Conservation (phyloP, 1,140 invertebrate genomes). For the Tetramorium parvispinum region DNA sequence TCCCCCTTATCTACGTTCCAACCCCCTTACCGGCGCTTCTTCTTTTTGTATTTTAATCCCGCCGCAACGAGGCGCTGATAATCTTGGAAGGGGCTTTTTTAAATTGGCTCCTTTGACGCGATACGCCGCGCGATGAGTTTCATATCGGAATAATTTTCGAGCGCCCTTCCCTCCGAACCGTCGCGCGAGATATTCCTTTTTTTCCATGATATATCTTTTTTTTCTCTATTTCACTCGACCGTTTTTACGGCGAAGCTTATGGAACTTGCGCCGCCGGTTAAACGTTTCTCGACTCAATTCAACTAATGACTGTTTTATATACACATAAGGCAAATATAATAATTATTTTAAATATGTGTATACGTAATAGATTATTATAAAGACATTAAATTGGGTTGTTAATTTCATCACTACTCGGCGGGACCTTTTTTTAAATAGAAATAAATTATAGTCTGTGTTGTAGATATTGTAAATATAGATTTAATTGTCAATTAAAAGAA, state of each 20-base stretch:
- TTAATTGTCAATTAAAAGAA: background rate
- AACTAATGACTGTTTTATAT: background rate
- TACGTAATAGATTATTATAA: background rate
- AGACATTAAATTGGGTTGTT: background rate
- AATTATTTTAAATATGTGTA: background rate
- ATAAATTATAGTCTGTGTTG: background rate
- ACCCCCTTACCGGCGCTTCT: constrained; percentile 43
- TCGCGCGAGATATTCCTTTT: constrained; percentile 38
- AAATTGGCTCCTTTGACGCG: constrained; percentile 85
- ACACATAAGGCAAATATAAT: background rate
- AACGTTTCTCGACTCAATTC: constrained; percentile 26
- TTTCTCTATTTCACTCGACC: constrained; percentile 40
- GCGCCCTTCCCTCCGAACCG: constrained; percentile 52
- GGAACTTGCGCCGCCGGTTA: constrained; percentile 7
- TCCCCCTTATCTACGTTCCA: constrained; percentile 39
- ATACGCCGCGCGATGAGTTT: constrained; percentile 83
- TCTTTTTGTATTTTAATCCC: constrained; percentile 75
- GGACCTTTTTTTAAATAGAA: background rate
- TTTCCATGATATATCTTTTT: constrained; percentile 35
- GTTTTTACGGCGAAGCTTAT: constrained; percentile 58
- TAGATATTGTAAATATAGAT: background rate
- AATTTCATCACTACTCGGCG: background rate
- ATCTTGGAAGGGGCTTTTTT: constrained; percentile 85
- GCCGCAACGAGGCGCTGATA: constrained; percentile 78
- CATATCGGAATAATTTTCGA: constrained; percentile 85